Percentiles rank a stretch among this genome's conserved stretches.
Evolutionary conservation across 2,113 vertebrate genomes (phyloP).

Genomic region (Peromyscus californicus): DNA sequence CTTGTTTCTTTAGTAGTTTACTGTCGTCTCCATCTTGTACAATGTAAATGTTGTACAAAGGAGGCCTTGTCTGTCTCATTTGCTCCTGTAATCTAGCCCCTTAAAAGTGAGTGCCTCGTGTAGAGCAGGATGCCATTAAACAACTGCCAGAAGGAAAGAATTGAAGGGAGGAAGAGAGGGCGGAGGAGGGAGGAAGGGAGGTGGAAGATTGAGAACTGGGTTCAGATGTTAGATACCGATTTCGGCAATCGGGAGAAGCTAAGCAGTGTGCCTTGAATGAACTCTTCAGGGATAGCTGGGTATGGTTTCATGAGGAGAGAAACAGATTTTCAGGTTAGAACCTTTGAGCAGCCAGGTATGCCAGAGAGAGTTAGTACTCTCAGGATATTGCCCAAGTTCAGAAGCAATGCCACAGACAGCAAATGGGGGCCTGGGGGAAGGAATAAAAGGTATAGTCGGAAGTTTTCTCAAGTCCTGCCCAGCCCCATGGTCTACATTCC

Average conservation of each 20-base stretch:
- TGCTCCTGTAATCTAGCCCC: conserved; percentile 5
- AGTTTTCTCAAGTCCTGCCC: too few species aligned
- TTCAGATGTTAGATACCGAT: neutral
- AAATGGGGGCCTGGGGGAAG: too few species aligned
- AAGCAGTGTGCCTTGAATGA: neutral
- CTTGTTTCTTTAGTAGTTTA: conserved; percentile 21
- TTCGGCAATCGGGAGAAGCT: neutral
- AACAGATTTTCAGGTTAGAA: conserved; percentile 41
- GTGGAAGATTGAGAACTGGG: neutral
- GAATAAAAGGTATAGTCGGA: neutral
- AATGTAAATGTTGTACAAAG: neutral
- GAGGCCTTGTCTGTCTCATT: neutral
- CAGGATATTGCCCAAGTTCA: neutral
- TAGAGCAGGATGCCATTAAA: neutral
- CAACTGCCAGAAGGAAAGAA: neutral
- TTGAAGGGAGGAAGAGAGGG: neutral
- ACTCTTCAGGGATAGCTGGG: neutral
- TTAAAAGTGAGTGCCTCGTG: neutral
- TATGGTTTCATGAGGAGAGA: neutral
- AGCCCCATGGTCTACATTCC: too few species aligned
- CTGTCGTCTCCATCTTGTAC: neutral
- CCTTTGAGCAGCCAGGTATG: neutral
- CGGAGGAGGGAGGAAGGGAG: accelerated
- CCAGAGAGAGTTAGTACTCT: neutral
- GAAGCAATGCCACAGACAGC: neutral